A percentile compares a stretch with the other conserved stretches of the same genome.
Evolutionary conservation across 2,888 invertebrate genomes (phyloP).

Genomic region (Carterocephalus palaemon): DNA sequence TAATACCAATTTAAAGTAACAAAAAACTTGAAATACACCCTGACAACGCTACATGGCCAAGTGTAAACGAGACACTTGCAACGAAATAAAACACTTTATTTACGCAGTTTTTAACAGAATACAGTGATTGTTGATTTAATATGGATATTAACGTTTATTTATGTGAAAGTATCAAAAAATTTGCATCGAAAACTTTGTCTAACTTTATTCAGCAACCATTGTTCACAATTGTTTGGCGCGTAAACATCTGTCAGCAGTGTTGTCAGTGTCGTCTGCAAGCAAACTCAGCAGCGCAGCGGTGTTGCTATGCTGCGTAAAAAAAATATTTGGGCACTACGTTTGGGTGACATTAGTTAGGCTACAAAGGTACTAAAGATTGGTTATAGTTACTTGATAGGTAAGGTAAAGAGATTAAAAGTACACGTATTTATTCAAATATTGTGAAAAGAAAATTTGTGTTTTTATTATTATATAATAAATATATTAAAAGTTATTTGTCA

Average conservation of each 20-base stretch:
- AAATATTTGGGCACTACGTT: no score
- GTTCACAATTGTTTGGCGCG: constrained; percentile 70
- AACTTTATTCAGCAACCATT: constrained; percentile 61
- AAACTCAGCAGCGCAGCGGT: no score
- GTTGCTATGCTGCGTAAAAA: no score
- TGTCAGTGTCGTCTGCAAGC: no score
- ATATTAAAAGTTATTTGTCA: no score
- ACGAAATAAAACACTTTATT: constrained; percentile 5
- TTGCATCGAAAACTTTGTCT: constrained; percentile 36
- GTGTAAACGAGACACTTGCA: background rate
- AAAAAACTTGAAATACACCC: constrained; percentile 34
- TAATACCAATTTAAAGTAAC: constrained; percentile 33
- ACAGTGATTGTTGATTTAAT: constrained; percentile 20
- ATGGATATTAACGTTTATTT: constrained; percentile 28
- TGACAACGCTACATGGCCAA: constrained; percentile 16
- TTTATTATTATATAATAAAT: no score
- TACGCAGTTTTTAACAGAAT: background rate
- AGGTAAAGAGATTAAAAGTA: no score
- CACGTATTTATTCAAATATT: no score
- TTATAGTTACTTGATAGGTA: no score
- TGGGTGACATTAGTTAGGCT: no score
- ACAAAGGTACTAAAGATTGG: no score
- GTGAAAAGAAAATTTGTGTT: no score
- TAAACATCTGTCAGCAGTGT: constrained; percentile 69
- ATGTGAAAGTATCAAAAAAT: constrained; percentile 39